Percentiles rank a stretch among this genome's conserved stretches.
Evolutionary conservation across 1,140 invertebrate species (phyloP).

Genomic region (Drosophila tropicalis): DNA sequence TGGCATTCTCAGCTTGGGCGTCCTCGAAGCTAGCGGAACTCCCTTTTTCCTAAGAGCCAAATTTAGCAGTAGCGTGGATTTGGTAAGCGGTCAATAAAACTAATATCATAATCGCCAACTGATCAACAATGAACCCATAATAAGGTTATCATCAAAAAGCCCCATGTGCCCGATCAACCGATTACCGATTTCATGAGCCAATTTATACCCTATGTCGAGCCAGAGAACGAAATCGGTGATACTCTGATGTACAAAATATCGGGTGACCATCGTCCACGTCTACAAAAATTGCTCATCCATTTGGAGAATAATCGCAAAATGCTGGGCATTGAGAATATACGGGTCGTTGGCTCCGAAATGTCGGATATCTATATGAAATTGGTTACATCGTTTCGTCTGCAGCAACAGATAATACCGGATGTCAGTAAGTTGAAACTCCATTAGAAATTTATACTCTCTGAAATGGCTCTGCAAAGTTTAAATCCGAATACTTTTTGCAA

Average conservation of each 20-base stretch:
- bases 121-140: no score
- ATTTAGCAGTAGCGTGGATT: conserved; percentile 94
- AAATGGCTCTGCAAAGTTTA: no score
- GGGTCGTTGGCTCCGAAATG: conserved; percentile 59
- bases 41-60: conserved; percentile 94
- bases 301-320: conserved; percentile 60
- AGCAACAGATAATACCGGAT: conserved; percentile 63
- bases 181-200: conserved; percentile 64
- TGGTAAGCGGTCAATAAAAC: conserved; percentile 83
- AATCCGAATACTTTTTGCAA: no score
- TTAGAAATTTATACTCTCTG: no score
- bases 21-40: conserved; percentile 85
- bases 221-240: conserved; percentile 72
- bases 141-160: conserved; percentile 68
- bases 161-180: conserved; percentile 52
- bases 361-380: conserved; percentile 72
- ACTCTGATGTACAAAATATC: conserved; percentile 59
- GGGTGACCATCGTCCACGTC: conserved; percentile 6
- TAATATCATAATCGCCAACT: neutral
- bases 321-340: conserved; percentile 69
- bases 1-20: conserved; percentile 62
- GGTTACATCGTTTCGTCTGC: conserved; percentile 56
- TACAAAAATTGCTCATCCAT: conserved; percentile 70
- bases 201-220: conserved; percentile 43
- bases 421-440: conserved; percentile 58